Base-by-base conservation (phyloP, 2,888 invertebrate species). In the Sipha maydis region DNA sequence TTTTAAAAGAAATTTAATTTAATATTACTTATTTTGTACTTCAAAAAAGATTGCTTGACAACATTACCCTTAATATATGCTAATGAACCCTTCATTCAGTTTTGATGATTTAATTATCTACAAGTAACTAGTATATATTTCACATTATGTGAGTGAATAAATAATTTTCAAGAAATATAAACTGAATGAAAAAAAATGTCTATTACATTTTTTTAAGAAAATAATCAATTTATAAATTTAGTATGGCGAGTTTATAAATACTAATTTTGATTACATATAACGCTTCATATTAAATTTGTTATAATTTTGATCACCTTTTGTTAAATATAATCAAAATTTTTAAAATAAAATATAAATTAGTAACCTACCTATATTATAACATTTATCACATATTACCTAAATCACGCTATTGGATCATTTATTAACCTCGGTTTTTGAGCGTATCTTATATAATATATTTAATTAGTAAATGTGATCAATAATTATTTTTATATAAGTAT, bases 81-180 rank as follows among this genome's bases (percentile, higher is more conserved):
- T 54, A 71, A 79, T 54, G 61, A 79, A 71, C 71, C 56, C 38
- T 85, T 38, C 79, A 28, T 85, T 85, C 19, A 38, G 48, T 56
- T 71, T 71, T 54, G 31, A 79, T 54, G 56, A n/a, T 38, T 71
- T 79, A 78, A 8, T 71, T 56, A 79, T 21, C 48, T 79, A 69
- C n/a, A 31, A 8, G 34, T 71, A 56, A 1, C 76, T 67, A 71
- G 38, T 41, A 54, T 54, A 54, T 7, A 41, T 41, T 5, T 41
- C 11, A 54, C 54, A 54, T 8, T 71, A 85, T 4, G 19, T 69
- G 78, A 38, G 71, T 78, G 79, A 69, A 79, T 85, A 85, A 85
- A 78, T 69, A 78, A n/a, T 41, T 34, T 19, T 25, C 54, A 67
- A 78, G 78, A 0, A 41, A 69, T 61, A 54, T 48, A 85, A 28